Evolutionary conservation across 2,888 invertebrate genomes (phyloP), one percentile per base, ranked within the genome.

Genomic region (Epiperipatus broadwayi): DNA sequence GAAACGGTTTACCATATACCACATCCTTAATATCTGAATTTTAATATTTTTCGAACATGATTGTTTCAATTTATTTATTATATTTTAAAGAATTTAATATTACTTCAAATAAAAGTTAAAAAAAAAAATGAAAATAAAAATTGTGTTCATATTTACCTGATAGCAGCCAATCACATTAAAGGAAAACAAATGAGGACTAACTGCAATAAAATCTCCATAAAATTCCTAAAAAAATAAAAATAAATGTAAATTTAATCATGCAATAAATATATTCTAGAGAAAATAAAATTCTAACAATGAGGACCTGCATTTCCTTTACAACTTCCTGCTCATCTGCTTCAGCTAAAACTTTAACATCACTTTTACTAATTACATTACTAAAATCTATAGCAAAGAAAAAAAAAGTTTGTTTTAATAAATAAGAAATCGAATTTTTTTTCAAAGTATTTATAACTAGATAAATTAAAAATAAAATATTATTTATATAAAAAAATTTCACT

Each of bases 241-340:
- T 19, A 12, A 5, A 8, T 4, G 19, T 29, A 30, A 25, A 27
- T 37, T 20, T 12, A n/a, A 10, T 35, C 25, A n/a, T 25, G 8
- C 8, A 25, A 25, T 25, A n/a, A 8, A 25, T 25, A 25, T 10
- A 7, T 37, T 18, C n/a, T 8, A 8, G 30, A 15, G n/a, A 34
- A 12, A 32, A 36, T n/a, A 34, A 7, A 31, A 5, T 32, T 36
- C 15, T 10, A 16, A 18, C 3, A 28, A 30, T n/a, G 20, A 33
- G 44, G 43, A 60, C 60, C 54, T 62, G 63, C 0, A 95, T 78
- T 64, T 93, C 93, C 45, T 89, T 67, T 10, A 97, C 95, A 1
- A 84, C 78, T 67, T 99, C 97, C 57, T 89, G 85, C 59, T 95
- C 93, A 60, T 99, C 97, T 50, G 84, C 83, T 62, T 97, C 95